Base-by-base conservation (phyloP, 2,113 vertebrate species). In the Columba livia region DNA sequence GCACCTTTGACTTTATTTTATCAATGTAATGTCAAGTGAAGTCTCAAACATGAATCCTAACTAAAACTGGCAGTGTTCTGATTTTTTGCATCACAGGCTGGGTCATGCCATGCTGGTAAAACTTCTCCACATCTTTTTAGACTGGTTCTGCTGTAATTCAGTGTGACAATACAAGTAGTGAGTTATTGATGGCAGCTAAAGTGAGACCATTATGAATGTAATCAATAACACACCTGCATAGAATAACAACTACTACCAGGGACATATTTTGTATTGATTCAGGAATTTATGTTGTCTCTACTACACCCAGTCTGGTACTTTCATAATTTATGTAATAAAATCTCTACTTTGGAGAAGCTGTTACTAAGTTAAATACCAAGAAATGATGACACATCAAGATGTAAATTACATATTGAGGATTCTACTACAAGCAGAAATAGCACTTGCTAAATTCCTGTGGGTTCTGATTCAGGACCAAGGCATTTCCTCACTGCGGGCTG, bases 211-310 rank as follows among this genome's bases (percentile, higher is more conserved):
- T 95, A 96, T 95, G 92, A 48, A 83, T 90, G 57, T 94, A 89
- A 97, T 97, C 97, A 97, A 97, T 97, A 97, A 93, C 87, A 85
- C 53, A 94, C 96, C 97, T 96, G 93, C 73, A 69, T 4, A 75
- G 95, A 96, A 94, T 97, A 96, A 94, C 91, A 95, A 90, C 88
- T 79, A 79, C 93, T 94, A 58, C 77, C 1, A 4, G 82, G 57
- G 75, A 96, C 78, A 73, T 88, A 93, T 93, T 96, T 95, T 89
- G 79, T 96, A 96, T 96, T 72, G 95, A 96, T 96, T 97, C 54
- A 58, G 93, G 65, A 96, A 91, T 95, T 93, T 90, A 93, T 95
- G 61, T 77, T 83, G 78, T 84, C 44, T 96, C 66, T 26, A 29
- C 64, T 88, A 64, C 32, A 60, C 70, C 91, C 60, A 66, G 86